These are phyloP conservation scores for Drosophila setosimentum DNA, from an alignment of 2,888 invertebrate genomes.

Conservation along the genomic window DNA sequence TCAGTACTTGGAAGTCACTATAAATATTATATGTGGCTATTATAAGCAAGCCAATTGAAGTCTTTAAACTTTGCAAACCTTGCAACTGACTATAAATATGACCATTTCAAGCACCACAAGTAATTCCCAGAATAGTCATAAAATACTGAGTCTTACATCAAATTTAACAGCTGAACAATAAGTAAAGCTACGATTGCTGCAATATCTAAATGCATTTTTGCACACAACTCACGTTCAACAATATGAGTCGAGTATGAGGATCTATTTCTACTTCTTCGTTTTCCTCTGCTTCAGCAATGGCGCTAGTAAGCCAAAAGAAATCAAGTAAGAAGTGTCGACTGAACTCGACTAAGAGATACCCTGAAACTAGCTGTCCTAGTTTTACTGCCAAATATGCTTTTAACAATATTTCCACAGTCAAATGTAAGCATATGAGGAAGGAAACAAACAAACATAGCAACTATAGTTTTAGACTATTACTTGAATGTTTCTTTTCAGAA, in stretches of 20 bases:
- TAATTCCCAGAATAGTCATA: conserved; percentile 15
- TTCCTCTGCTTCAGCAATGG: conserved; percentile 17
- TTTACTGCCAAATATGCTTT: not conserved
- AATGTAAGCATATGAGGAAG: not conserved
- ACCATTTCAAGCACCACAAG: conserved; percentile 33
- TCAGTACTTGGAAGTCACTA: not conserved
- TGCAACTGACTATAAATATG: not conserved
- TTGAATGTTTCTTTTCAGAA: not conserved
- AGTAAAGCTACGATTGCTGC: conserved; percentile 23
- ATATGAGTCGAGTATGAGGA: conserved; percentile 19
- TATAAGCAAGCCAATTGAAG: not conserved
- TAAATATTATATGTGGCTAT: not conserved
- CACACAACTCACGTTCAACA: conserved; percentile 56
- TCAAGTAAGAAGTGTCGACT: not conserved
- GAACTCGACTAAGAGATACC: not conserved
- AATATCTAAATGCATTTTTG: conserved; percentile 9
- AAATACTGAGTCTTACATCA: conserved; percentile 14
- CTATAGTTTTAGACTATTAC: not conserved
- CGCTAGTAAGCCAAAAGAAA: conserved; percentile 47
- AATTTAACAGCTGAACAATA: conserved; percentile 30
- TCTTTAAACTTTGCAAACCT: not conserved
- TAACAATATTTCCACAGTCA: not conserved
- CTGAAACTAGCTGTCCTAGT: not conserved
- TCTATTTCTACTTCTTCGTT: conserved; percentile 14
- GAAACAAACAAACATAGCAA: not conserved